A percentile compares a stretch with the other conserved stretches of the same genome.
Conservation (phyloP, 2,113 vertebrate genomes). For the Jacana jacana region DNA sequence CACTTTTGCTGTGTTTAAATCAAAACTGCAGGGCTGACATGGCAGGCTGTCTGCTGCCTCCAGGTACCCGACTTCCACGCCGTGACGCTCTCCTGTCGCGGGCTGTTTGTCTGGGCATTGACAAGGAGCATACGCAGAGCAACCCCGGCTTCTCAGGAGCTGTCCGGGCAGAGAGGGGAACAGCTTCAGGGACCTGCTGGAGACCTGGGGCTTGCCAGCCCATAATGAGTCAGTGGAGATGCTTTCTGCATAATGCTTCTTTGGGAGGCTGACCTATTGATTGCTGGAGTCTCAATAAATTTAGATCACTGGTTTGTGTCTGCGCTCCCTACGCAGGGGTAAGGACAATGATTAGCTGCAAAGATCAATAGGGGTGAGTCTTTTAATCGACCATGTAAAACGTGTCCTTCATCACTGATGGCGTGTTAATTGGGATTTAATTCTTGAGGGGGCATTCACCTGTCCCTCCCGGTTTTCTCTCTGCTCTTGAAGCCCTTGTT, state of each 20-base stretch:
- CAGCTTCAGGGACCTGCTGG: background rate
- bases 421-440: conserved; percentile 59
- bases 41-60: conserved; percentile 9
- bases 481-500: background rate
- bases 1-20: conserved; percentile 61
- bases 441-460: conserved; percentile 7
- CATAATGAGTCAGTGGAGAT: background rate
- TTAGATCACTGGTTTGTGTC: conserved; percentile 45
- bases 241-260: conserved; percentile 23
- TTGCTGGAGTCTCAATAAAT: conserved; percentile 64
- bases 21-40: conserved; percentile 19
- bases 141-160: background rate
- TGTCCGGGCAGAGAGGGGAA: background rate
- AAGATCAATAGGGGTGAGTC: conserved; percentile 65
- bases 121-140: background rate
- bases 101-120: conserved; percentile 24
- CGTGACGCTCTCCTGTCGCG: background rate
- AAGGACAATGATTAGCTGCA: conserved; percentile 58
- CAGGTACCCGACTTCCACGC: background rate
- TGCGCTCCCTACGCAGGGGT: conserved; percentile 1
- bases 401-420: conserved; percentile 32
- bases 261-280: conserved; percentile 63
- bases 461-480: background rate
- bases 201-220: background rate
- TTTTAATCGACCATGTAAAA: conserved; percentile 59